Evolutionary conservation across 1,140 invertebrate species (phyloP).

Genomic region (Zaprionus capensis): DNA sequence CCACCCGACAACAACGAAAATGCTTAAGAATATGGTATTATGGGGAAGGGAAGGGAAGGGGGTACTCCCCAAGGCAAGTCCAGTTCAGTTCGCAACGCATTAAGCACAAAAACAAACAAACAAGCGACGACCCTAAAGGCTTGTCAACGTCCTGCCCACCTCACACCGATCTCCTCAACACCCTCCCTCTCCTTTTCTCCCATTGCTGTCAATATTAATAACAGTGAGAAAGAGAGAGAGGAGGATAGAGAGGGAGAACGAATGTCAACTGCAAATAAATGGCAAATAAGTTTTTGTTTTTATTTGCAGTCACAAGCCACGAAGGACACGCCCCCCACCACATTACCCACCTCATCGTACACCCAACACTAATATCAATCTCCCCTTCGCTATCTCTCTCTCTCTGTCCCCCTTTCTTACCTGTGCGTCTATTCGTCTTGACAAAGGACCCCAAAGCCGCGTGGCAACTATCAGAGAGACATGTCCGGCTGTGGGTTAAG

Average conservation of each 20-base stretch:
- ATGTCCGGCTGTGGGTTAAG: background rate
- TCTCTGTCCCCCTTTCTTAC: background rate
- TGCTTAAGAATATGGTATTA: slow-evolving; percentile 25
- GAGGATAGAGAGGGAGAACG: slow-evolving; percentile 7
- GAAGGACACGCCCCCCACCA: slow-evolving; percentile 50
- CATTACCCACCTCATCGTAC: background rate
- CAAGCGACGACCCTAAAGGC: slow-evolving; percentile 43
- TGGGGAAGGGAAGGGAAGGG: background rate
- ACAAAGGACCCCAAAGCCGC: background rate
- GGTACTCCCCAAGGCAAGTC: slow-evolving; percentile 21
- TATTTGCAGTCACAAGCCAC: slow-evolving; percentile 59
- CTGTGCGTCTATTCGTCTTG: slow-evolving; percentile 5
- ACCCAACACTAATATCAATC: background rate
- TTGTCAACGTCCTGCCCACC: slow-evolving; percentile 44
- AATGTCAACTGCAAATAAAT: slow-evolving; percentile 77
- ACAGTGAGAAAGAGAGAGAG: slow-evolving; percentile 27
- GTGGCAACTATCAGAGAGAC: background rate
- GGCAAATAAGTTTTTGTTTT: slow-evolving; percentile 76
- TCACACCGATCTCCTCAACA: background rate
- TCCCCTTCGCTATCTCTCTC: background rate
- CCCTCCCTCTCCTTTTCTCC: background rate
- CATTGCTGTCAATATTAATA: slow-evolving; percentile 71
- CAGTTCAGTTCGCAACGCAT: slow-evolving; percentile 56
- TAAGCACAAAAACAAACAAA: slow-evolving; percentile 74
- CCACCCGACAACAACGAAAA: slow-evolving; percentile 43